These are phyloP conservation scores for Lepidocyrtinus sp. DNA, from an alignment of 2,888 invertebrate genomes.

Conservation along the genomic window DNA sequence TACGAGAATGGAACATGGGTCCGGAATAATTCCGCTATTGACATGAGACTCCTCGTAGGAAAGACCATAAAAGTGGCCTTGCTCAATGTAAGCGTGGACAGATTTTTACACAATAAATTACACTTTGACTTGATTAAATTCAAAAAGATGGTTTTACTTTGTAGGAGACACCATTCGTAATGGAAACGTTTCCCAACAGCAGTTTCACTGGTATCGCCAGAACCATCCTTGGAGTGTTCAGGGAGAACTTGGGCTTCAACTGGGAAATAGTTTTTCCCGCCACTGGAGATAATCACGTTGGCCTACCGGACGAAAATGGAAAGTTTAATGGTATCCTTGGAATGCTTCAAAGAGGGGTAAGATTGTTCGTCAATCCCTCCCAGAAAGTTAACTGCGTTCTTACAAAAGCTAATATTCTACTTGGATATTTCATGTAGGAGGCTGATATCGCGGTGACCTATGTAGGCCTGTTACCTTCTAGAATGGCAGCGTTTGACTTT, in stretches of 20 bases:
- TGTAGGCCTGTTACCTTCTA: conserved; percentile 79
- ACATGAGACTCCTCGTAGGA: conserved; percentile 59
- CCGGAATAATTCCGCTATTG: conserved; percentile 47
- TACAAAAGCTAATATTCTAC: no score
- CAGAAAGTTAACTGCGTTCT: no score
- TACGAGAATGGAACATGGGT: conserved; percentile 66
- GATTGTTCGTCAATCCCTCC: conserved; percentile 61
- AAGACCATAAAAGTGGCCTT: conserved; percentile 60
- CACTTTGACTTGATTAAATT: not conserved
- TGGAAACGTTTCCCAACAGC: conserved; percentile 40
- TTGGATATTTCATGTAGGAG: conserved; percentile 74
- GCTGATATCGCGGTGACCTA: conserved; percentile 87
- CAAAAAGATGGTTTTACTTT: not conserved
- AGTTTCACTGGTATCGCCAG: conserved; percentile 80
- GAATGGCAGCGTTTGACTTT: conserved; percentile 77
- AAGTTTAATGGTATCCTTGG: conserved; percentile 77
- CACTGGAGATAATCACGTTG: conserved; percentile 76
- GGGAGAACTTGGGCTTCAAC: conserved; percentile 81
- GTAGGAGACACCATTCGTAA: conserved; percentile 68
- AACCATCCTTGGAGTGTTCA: conserved; percentile 79
- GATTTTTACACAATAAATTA: conserved; percentile 4
- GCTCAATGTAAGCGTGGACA: conserved; percentile 53
- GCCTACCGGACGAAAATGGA: conserved; percentile 72
- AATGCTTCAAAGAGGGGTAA: conserved; percentile 77
- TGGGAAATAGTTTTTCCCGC: conserved; percentile 80